phyloP scores from a whole-genome alignment of 2,113 vertebrate genomes.

The Passer domesticus region DNA sequence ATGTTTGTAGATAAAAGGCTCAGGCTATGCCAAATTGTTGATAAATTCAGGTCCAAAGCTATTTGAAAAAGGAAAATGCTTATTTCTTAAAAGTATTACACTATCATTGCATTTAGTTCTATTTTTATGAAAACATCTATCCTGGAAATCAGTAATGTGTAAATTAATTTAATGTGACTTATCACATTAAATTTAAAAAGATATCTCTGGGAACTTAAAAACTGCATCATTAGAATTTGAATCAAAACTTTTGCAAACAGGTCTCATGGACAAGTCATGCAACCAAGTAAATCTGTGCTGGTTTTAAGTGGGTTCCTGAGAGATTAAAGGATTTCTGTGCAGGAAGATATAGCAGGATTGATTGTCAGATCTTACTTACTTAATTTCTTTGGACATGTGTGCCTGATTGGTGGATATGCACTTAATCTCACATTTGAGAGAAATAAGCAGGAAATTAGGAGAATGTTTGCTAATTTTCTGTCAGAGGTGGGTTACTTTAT shows the following conservation, averaged over 20 bases:
- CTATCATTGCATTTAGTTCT: background rate
- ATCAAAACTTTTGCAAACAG: background rate
- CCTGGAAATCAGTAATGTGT: background rate
- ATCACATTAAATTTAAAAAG: background rate
- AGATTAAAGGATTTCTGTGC: background rate
- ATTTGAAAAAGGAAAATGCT: background rate
- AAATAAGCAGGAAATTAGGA: background rate
- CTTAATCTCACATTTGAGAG: background rate
- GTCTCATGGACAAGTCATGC: background rate
- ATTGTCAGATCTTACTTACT: background rate
- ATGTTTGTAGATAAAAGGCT: background rate
- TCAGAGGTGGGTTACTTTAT: background rate
- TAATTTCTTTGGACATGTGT: background rate
- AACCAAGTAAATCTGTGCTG: background rate
- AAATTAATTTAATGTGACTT: background rate
- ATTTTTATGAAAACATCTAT: background rate
- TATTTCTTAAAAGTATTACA: background rate
- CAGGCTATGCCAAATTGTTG: background rate
- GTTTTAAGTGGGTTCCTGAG: background rate
- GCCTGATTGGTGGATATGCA: background rate
- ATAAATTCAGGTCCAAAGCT: background rate
- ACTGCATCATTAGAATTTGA: background rate
- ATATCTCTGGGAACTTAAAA: background rate
- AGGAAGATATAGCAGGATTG: background rate
- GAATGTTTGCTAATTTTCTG: background rate